phyloP scores from a whole-genome alignment of 1,140 invertebrate species.

The Diabrotica undecimpunctata region DNA sequence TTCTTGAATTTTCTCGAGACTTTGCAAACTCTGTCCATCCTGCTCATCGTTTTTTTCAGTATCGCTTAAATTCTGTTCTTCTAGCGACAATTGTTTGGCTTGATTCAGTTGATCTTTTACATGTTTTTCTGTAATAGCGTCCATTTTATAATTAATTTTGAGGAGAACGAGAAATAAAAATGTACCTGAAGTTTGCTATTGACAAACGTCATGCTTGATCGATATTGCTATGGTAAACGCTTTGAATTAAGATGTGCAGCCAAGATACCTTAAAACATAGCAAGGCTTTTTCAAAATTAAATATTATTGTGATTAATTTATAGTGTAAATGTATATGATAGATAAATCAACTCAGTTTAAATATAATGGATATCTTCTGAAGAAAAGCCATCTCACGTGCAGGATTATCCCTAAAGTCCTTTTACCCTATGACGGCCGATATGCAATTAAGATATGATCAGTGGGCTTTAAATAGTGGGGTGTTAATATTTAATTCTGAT shows the following conservation, averaged over 20 bases:
- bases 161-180: not conserved
- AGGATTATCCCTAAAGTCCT: too few relatives aligned
- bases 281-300: too few relatives aligned
- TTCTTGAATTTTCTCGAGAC: conserved; percentile 25
- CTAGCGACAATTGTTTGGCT: conserved; percentile 6
- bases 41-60: not conserved
- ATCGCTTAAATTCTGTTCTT: not conserved
- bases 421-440: too few relatives aligned
- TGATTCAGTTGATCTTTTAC: conserved; percentile 17
- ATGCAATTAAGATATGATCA: too few relatives aligned
- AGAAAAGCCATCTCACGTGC: too few relatives aligned
- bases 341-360: too few relatives aligned
- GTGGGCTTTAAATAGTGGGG: too few relatives aligned
- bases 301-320: too few relatives aligned
- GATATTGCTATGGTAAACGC: conserved; percentile 11
- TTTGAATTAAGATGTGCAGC: not conserved
- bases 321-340: too few relatives aligned
- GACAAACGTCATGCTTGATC: conserved; percentile 19
- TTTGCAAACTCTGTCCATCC: not conserved
- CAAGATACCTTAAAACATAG: too few relatives aligned
- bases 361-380: too few relatives aligned
- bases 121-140: conserved; percentile 11
- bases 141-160: conserved; percentile 18
- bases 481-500: too few relatives aligned
- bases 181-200: not conserved